phyloP scores from a whole-genome alignment of 2,797 vertebrate species.

The Poecilia wingei region DNA sequence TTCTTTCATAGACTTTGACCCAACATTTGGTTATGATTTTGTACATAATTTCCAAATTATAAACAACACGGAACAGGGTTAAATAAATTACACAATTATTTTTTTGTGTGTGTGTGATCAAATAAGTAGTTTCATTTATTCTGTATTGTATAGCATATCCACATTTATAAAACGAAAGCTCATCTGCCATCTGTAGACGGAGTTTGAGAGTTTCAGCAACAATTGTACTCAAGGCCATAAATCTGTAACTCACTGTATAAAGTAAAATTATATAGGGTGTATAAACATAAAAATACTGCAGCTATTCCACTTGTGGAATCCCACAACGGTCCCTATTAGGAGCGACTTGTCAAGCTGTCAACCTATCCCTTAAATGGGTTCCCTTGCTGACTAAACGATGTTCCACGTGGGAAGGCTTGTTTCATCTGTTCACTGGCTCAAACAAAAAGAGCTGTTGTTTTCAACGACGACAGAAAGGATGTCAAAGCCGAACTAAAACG shows the following conservation, averaged over 20 bases:
- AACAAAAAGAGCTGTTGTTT: conserved; percentile 9
- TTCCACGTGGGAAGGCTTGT: conserved; percentile 7
- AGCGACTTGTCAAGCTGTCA: conserved; percentile 7
- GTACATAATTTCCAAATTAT: background rate
- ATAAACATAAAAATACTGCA: background rate
- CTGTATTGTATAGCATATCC: background rate
- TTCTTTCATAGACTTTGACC: background rate
- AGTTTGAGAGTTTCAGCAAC: background rate
- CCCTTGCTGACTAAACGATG: conserved; percentile 9
- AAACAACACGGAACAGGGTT: background rate
- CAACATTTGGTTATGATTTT: background rate
- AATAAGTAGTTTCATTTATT: background rate
- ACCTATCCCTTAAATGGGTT: conserved; percentile 6
- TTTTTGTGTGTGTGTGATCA: background rate
- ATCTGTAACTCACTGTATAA: background rate
- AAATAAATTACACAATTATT: background rate
- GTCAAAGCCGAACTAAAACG: conserved; percentile 1
- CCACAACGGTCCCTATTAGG: conserved; percentile 6
- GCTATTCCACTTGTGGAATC: background rate
- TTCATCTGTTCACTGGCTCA: conserved; percentile 11
- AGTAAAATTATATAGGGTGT: background rate
- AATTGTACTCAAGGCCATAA: background rate
- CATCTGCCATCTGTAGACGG: background rate
- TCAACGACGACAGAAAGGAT: conserved; percentile 1
- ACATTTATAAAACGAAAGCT: background rate